These are phyloP conservation scores for Philopedon plagiatum DNA, from an alignment of 2,888 invertebrate genomes.

Conservation along the genomic window DNA sequence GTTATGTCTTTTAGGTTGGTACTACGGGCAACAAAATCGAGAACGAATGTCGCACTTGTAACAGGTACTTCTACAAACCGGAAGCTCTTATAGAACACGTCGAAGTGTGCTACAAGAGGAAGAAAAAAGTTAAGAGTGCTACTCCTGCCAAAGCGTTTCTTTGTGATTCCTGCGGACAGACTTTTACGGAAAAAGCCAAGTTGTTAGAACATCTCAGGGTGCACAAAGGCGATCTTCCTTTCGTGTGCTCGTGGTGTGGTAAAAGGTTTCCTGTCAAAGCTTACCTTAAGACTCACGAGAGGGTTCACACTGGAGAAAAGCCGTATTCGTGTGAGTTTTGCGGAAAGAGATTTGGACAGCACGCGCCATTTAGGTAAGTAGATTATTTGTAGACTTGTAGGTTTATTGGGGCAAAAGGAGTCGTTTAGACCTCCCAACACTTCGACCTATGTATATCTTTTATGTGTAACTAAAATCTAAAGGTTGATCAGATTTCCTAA, in stretches of 20 bases:
- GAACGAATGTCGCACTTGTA: constrained; percentile 64
- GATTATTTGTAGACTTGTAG: too few species aligned
- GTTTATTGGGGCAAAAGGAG: too few species aligned
- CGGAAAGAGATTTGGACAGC: constrained; percentile 57
- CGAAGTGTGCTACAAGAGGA: constrained; percentile 55
- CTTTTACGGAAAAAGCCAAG: constrained; percentile 60
- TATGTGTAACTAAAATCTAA: too few species aligned
- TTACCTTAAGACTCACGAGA: constrained; percentile 56
- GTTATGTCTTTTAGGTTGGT: constrained; percentile 57
- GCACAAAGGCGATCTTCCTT: constrained; percentile 71
- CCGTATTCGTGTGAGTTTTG: constrained; percentile 64
- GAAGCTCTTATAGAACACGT: constrained; percentile 69
- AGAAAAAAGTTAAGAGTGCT: constrained; percentile 54
- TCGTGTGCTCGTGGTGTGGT: constrained; percentile 69
- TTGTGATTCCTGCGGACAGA: constrained; percentile 63
- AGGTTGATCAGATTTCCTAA: too few species aligned
- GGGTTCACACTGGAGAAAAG: constrained; percentile 66
- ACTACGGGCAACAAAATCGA: constrained; percentile 68
- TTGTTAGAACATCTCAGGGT: constrained; percentile 63
- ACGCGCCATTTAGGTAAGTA: constrained; percentile 55
- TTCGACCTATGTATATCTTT: too few species aligned
- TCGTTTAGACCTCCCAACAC: too few species aligned
- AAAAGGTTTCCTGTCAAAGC: constrained; percentile 69
- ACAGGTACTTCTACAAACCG: constrained; percentile 61
- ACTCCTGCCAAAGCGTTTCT: constrained; percentile 51